Evolutionary conservation across 1,140 invertebrate species (phyloP), one percentile per base, ranked within the genome.

Genomic region (Orius insidiosus): DNA sequence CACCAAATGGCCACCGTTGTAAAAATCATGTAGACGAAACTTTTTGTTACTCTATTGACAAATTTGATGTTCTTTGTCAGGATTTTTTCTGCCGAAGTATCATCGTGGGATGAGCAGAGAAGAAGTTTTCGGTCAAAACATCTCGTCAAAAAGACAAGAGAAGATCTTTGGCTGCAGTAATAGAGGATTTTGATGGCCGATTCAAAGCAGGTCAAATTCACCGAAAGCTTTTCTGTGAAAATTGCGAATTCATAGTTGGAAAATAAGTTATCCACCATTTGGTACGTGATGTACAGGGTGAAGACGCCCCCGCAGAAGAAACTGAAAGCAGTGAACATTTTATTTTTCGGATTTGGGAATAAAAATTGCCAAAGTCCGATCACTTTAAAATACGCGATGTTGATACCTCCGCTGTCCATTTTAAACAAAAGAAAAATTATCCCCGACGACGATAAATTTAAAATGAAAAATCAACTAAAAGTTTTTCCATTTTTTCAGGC

Each of bases 1-100:
- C 48, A 48, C 50, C 50, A 52, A 10, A 52, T 18, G 5, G 42
- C 42, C n/a, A 52, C 50, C 1, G 50, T 52, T 2, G 46, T 34
- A 38, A 48, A 52, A 15, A 52, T 52, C 38, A 52, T 49, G 10
- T 40, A 19, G 10, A 52, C 44, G 33, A 52, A 52, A 1, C 30
- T 14, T 39, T 43, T 45, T 1, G 35, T 36, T 13, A 32, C 33
- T 6, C 14, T 9, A 24, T 48, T 52, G 1, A 46, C 40, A 33
- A 10, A 24, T 5, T 16, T 24, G 6, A 13, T 13, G 9, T 30
- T 16, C 7, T 16, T 11, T 6, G 13, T n/a, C 13, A 52, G 16
- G 9, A 49, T 31, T 14, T 39, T 11, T n/a, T 11, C 15, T 5
- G 31, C 18, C 10, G 18, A 10, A 4, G 10, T 16, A 0, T 18